A percentile compares a stretch with the other conserved stretches of the same genome.
Conservation (phyloP, 1,140 invertebrate genomes). For the Halesus radiatus region DNA sequence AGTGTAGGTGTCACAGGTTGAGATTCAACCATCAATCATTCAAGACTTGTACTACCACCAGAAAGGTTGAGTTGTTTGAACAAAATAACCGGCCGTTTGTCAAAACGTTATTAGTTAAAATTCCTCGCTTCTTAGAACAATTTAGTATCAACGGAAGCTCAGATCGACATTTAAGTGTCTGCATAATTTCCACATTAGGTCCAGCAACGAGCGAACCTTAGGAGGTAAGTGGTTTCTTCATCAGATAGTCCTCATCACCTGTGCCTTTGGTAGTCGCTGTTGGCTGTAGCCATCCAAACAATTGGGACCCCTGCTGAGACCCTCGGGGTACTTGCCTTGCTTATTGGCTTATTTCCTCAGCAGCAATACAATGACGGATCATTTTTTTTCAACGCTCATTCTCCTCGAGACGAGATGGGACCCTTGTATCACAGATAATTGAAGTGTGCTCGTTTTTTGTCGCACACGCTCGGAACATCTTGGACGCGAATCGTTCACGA, state of each 20-base stretch:
- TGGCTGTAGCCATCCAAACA: neutral
- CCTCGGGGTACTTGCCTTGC: neutral
- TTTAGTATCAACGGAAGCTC: constrained; percentile 17
- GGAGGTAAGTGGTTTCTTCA: constrained; percentile 30
- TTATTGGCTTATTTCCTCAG: constrained; percentile 2
- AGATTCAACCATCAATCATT: too few species aligned
- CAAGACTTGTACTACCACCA: too few species aligned
- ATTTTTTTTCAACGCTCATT: neutral
- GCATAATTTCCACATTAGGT: constrained; percentile 46
- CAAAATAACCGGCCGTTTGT: too few species aligned
- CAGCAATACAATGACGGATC: constrained; percentile 5
- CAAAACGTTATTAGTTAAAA: neutral
- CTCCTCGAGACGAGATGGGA: neutral
- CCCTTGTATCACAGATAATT: constrained; percentile 18
- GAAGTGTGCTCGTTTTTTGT: constrained; percentile 11
- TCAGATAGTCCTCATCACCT: constrained; percentile 30
- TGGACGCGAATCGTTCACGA: constrained; percentile 1
- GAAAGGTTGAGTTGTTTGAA: too few species aligned
- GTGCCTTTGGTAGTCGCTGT: neutral
- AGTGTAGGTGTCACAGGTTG: too few species aligned
- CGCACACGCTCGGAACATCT: neutral
- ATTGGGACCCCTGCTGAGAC: neutral
- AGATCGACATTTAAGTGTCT: constrained; percentile 13
- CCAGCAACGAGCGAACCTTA: constrained; percentile 30
- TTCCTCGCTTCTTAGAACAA: constrained; percentile 2